phyloP scores from a whole-genome alignment of 2,797 vertebrate genomes.

The Cuculus canorus region DNA sequence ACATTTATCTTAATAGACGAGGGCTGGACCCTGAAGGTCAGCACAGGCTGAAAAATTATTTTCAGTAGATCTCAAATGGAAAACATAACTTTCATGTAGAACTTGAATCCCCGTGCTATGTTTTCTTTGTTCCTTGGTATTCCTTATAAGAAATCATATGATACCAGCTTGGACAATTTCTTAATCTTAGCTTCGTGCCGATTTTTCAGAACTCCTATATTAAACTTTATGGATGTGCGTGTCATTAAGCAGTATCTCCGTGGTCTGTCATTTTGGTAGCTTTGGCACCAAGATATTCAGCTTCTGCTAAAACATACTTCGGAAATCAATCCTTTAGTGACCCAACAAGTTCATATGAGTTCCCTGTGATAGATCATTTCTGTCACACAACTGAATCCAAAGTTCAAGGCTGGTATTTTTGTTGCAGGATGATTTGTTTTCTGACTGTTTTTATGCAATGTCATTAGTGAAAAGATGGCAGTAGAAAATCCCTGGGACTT shows the following conservation, averaged over 20 bases:
- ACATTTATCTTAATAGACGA: not conserved
- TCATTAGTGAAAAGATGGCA: not conserved
- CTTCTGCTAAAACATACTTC: not conserved
- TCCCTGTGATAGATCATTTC: not conserved
- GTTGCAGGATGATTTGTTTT: not conserved
- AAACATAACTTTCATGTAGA: not conserved
- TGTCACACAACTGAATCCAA: not conserved
- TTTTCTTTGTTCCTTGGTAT: not conserved
- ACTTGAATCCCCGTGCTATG: not conserved
- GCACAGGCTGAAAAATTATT: not conserved
- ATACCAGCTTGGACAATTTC: not conserved
- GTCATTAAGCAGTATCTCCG: not conserved
- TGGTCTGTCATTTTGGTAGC: not conserved
- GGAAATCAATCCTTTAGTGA: not conserved
- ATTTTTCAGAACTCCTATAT: not conserved
- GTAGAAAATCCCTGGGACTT: not conserved
- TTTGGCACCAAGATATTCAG: not conserved
- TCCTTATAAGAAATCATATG: not conserved
- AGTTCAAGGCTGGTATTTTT: not conserved
- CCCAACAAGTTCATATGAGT: not conserved
- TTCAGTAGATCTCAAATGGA: not conserved
- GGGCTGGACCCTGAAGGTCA: not conserved
- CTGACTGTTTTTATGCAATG: not conserved
- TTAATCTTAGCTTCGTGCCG: not conserved
- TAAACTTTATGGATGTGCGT: not conserved